Percentiles rank a stretch among this genome's conserved stretches.
These are phyloP conservation scores for Erannis defoliaria DNA, from an alignment of 2,888 invertebrate species.

Conservation along the genomic window DNA sequence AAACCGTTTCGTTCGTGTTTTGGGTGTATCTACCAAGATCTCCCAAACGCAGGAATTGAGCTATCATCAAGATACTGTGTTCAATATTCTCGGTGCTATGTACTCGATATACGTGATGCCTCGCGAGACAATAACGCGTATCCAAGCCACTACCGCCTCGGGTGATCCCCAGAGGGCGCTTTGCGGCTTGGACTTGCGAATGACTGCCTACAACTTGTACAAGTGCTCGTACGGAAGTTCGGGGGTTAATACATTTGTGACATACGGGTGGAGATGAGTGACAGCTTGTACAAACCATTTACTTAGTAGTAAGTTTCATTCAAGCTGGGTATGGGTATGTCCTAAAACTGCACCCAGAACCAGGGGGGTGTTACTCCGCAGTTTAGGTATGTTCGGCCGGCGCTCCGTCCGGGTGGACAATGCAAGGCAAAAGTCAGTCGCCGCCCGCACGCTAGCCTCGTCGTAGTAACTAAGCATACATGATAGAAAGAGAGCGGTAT, in stretches of 20 bases:
- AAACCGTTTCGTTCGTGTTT: too few relatives aligned
- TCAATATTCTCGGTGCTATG: neutral
- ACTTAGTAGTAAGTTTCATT: neutral
- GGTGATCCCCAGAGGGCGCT: constrained; percentile 67
- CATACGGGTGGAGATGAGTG: constrained; percentile 44
- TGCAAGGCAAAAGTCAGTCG: too few relatives aligned
- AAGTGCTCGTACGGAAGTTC: constrained; percentile 69
- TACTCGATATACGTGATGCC: neutral
- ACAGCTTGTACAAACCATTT: constrained; percentile 13
- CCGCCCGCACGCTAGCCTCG: too few relatives aligned
- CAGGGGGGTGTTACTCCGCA: too few relatives aligned
- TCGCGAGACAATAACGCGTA: constrained; percentile 24
- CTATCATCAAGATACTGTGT: neutral
- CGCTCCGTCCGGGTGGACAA: too few relatives aligned
- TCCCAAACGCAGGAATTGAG: too few relatives aligned
- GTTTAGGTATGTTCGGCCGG: too few relatives aligned
- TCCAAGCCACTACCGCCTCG: constrained; percentile 21
- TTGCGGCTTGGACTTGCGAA: constrained; percentile 71
- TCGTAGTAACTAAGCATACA: too few relatives aligned
- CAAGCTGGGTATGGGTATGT: too few relatives aligned
- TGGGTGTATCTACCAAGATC: too few relatives aligned
- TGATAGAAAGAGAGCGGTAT: too few relatives aligned
- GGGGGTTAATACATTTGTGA: constrained; percentile 61
- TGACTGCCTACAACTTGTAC: constrained; percentile 71
- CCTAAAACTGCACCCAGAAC: too few relatives aligned